These are phyloP conservation scores for Pantherophis guttatus DNA, from an alignment of 2,113 vertebrate species.

Conservation along the genomic window DNA sequence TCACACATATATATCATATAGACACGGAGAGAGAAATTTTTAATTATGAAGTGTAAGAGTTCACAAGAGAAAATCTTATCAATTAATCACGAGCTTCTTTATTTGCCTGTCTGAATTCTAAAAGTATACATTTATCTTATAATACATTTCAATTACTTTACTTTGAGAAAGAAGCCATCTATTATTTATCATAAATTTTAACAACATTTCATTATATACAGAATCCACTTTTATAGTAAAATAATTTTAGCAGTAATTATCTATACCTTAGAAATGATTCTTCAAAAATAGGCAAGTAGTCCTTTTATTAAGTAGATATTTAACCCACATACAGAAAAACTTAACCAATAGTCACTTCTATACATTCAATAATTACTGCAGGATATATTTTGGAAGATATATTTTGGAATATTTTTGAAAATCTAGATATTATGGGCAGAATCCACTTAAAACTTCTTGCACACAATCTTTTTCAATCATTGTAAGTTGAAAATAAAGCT, in stretches of 20 bases:
- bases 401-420: conserved; percentile 6
- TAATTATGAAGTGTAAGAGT: conserved; percentile 75
- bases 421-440: neutral
- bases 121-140: conserved; percentile 53
- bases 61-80: conserved; percentile 76
- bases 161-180: conserved; percentile 57
- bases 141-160: conserved; percentile 50
- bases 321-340: conserved; percentile 17
- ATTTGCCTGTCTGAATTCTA: conserved; percentile 60
- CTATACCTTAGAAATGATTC: neutral
- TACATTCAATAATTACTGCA: neutral
- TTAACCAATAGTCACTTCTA: neutral
- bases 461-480: neutral
- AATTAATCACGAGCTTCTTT: conserved; percentile 79
- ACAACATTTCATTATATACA: conserved; percentile 47
- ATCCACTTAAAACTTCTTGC: neutral
- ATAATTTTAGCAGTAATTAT: conserved; percentile 30
- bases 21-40: conserved; percentile 69
- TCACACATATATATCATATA: conserved; percentile 28
- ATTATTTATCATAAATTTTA: conserved; percentile 57
- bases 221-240: conserved; percentile 31
- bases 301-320: neutral
- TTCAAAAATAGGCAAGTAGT: neutral
- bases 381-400: conserved; percentile 34
- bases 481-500: neutral